Evolutionary conservation across 2,888 invertebrate species (phyloP).

Genomic region (Conistra vaccinii): DNA sequence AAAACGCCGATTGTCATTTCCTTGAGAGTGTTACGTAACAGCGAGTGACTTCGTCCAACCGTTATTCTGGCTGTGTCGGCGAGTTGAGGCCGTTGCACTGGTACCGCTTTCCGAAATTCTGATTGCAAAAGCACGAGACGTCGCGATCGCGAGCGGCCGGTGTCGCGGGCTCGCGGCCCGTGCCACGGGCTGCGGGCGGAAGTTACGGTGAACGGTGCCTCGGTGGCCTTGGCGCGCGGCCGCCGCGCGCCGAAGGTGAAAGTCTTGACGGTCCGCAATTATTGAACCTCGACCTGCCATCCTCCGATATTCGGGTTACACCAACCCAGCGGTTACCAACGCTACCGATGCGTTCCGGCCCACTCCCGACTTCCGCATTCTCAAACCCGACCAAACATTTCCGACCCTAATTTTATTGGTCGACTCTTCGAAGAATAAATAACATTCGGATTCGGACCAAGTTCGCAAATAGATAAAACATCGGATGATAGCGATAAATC

Average conservation of each 20-base stretch:
- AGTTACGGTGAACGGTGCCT: slow-evolving; percentile 85
- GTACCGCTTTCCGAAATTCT: slow-evolving; percentile 81
- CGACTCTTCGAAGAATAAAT: slow-evolving; percentile 32
- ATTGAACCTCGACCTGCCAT: slow-evolving; percentile 88
- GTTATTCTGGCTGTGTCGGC: slow-evolving; percentile 72
- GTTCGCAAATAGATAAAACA: slow-evolving; percentile 55
- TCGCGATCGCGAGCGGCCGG: slow-evolving; percentile 67
- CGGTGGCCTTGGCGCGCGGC: slow-evolving; percentile 85
- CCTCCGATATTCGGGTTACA: slow-evolving; percentile 83
- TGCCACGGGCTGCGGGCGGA: slow-evolving; percentile 80
- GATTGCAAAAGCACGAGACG: slow-evolving; percentile 81
- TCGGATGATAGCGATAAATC: slow-evolving; percentile 49
- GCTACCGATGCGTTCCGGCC: slow-evolving; percentile 63
- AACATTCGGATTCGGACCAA: slow-evolving; percentile 47
- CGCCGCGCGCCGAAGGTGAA: slow-evolving; percentile 89
- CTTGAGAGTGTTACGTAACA: slow-evolving; percentile 76
- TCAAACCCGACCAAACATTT: slow-evolving; percentile 49
- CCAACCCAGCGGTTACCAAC: slow-evolving; percentile 67
- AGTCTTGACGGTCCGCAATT: slow-evolving; percentile 87
- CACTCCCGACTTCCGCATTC: slow-evolving; percentile 79
- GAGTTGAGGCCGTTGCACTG: slow-evolving; percentile 76
- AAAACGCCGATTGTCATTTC: slow-evolving; percentile 71
- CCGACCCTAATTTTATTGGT: slow-evolving; percentile 60
- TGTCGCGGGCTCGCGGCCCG: slow-evolving; percentile 65
- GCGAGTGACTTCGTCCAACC: slow-evolving; percentile 71